Percentiles rank a stretch among this genome's conserved stretches.
Conservation (phyloP, 2,113 vertebrate species). For the Camelus bactrianus region DNA sequence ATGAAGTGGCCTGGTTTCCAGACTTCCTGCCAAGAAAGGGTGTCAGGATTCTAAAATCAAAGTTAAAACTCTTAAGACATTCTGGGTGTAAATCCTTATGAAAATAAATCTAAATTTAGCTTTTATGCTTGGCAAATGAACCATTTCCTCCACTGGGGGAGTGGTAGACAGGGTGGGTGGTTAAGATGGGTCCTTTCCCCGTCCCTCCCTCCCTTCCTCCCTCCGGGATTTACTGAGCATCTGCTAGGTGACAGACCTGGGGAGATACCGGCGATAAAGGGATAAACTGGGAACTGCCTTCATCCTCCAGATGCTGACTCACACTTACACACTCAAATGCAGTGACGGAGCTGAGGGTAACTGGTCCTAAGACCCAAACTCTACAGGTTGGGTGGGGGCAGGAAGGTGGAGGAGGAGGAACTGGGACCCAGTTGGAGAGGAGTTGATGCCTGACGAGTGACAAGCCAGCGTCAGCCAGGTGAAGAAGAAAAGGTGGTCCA, state of each 20-base stretch:
- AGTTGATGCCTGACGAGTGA: not conserved
- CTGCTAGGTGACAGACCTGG: not conserved
- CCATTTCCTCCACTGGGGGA: slow-evolving; percentile 6
- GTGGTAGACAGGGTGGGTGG: not conserved
- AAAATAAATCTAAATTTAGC: slow-evolving; percentile 75
- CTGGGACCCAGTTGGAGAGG: not conserved
- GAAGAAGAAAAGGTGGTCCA: not conserved
- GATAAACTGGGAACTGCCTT: not conserved
- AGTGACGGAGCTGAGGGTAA: not conserved
- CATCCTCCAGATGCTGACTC: not conserved
- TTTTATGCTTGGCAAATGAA: slow-evolving; percentile 64
- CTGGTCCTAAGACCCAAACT: not conserved
- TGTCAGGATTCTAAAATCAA: slow-evolving; percentile 73
- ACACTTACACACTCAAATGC: not conserved
- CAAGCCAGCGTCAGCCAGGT: not conserved
- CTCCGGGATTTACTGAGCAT: not conserved
- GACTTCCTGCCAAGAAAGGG: slow-evolving; percentile 65
- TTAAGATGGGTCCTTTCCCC: not conserved
- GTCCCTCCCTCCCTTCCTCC: not conserved
- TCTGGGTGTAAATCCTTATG: slow-evolving; percentile 67
- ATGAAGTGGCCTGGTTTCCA: slow-evolving; percentile 74
- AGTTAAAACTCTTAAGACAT: slow-evolving; percentile 67
- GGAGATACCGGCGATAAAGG: not conserved
- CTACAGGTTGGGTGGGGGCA: not conserved
- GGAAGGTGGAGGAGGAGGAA: not conserved